phyloP scores from a whole-genome alignment of 2,888 invertebrate genomes.

The Parthenolecanium corni region DNA sequence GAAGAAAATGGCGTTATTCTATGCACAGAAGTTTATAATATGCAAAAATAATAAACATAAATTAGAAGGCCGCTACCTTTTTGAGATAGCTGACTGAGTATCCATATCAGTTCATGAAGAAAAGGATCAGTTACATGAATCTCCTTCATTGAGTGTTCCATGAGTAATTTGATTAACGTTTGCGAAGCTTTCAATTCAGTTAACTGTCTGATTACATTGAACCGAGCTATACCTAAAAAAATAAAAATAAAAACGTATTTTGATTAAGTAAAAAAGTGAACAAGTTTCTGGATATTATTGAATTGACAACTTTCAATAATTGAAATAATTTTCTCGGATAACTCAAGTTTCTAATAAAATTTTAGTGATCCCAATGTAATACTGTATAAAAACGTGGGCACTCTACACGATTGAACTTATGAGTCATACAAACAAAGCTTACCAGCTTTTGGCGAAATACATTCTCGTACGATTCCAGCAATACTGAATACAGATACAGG shows the following conservation, averaged over 20 bases:
- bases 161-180: slow-evolving; percentile 46
- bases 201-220: slow-evolving; percentile 43
- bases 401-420: no score
- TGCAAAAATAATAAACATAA: no score
- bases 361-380: no score
- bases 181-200: slow-evolving; percentile 46
- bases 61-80: slow-evolving; percentile 40
- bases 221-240: slow-evolving; percentile 24
- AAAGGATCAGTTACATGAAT: slow-evolving; percentile 45
- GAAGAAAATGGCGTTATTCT: slow-evolving; percentile 32
- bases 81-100: slow-evolving; percentile 47
- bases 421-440: no score
- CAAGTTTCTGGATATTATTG: no score
- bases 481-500: slow-evolving; percentile 45
- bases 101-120: slow-evolving; percentile 50
- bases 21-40: no score
- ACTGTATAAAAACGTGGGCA: no score
- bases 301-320: no score
- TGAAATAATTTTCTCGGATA: no score
- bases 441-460: slow-evolving; percentile 44
- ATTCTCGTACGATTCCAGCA: slow-evolving; percentile 48
- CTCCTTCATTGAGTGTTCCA: slow-evolving; percentile 45
- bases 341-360: no score
- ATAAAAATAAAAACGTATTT: slow-evolving; percentile 1
- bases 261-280: neutral